A percentile compares a stretch with the other conserved stretches of the same genome.
Conservation (phyloP, 2,797 vertebrate genomes). For the Cuniculus paca region DNA sequence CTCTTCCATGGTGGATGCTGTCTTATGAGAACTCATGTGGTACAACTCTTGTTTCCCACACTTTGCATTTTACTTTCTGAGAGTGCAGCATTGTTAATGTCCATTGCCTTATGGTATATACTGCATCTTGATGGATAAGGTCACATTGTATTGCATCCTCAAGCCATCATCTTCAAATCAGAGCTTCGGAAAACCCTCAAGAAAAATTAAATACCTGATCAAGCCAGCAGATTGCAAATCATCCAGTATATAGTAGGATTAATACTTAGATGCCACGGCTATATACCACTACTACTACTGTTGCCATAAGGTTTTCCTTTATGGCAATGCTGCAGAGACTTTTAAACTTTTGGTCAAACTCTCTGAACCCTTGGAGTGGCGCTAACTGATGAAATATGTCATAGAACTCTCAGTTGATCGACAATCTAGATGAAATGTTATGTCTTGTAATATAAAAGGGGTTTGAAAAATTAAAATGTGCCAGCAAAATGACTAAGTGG, state of each 20-base stretch:
- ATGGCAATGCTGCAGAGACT: neutral
- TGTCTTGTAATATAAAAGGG: neutral
- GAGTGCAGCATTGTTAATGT: neutral
- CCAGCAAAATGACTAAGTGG: neutral
- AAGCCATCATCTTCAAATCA: neutral
- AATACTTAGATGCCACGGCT: neutral
- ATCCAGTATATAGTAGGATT: neutral
- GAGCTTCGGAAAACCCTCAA: neutral
- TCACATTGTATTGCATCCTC: neutral
- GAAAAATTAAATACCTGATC: neutral
- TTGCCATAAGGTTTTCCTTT: neutral
- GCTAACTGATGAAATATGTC: neutral
- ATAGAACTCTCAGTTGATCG: neutral
- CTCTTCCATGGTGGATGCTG: neutral
- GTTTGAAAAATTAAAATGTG: neutral
- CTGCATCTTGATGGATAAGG: neutral
- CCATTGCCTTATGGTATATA: neutral
- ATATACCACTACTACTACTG: neutral
- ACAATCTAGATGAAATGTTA: neutral
- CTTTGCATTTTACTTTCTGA: neutral
- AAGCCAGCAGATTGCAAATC: neutral
- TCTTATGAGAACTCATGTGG: neutral
- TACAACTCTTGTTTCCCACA: neutral
- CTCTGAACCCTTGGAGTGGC: neutral
- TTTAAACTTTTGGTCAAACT: slow-evolving; percentile 1